Evolutionary conservation across 2,113 vertebrate genomes (phyloP).

Genomic region (Bujurquina vittata): DNA sequence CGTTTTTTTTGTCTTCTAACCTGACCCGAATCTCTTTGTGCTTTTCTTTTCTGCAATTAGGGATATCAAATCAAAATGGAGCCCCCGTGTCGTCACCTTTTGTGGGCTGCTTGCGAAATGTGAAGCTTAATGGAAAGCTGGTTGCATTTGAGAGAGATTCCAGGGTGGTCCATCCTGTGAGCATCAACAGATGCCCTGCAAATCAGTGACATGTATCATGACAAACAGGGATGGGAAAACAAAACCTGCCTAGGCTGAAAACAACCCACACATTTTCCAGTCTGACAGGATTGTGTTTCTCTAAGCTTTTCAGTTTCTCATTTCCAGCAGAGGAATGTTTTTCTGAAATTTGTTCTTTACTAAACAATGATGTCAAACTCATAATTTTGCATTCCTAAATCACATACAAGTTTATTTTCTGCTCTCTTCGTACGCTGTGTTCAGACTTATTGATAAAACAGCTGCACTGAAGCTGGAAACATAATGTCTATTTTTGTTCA

Average conservation of each 20-base stretch:
- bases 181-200: constrained; percentile 77
- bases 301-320: background rate
- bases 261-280: background rate
- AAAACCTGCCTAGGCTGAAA: background rate
- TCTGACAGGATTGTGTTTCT: background rate
- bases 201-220: constrained; percentile 47
- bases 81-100: constrained; percentile 77
- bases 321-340: background rate
- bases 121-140: constrained; percentile 77
- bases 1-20: background rate
- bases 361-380: background rate
- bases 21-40: background rate
- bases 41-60: constrained; percentile 24
- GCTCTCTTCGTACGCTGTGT: background rate
- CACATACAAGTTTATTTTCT: background rate
- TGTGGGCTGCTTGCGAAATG: constrained; percentile 82
- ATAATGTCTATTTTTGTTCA: background rate
- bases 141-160: constrained; percentile 68
- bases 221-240: background rate
- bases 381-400: background rate
- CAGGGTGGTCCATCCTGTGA: constrained; percentile 78
- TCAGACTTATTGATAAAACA: background rate
- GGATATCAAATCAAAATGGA: background rate
- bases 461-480: background rate
- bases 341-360: background rate